Evolutionary conservation across 1,140 invertebrate species (phyloP), one percentile per base, ranked within the genome.

Genomic region (Drosophila novamexicana): DNA sequence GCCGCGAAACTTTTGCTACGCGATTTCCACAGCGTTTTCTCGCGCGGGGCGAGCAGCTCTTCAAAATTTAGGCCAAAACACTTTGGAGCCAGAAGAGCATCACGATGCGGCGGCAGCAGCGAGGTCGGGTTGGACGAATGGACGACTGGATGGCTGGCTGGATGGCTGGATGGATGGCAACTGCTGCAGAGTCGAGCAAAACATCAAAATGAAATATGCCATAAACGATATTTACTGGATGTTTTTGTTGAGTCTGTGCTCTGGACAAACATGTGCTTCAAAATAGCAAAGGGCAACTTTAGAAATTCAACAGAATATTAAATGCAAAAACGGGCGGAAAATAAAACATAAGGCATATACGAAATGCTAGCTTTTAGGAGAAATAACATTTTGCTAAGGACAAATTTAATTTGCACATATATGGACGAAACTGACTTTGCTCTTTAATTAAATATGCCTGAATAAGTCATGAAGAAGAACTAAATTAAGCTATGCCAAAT

Each of bases 31-130:
- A 39, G 34, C 65, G 7, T 29, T 29, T 29, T 29, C 22, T 29
- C 47, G 18, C 18, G 40, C 61, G 58, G 45, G 34, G 16, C 49
- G 29, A 58, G 53, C 42, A 44, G 56, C 67, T 69, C 82, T 86
- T 78, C 69, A 84, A 75, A 86, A 85, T 85, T 81, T 81, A 86
- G 82, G 82, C 78, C 82, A 85, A 78, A 86, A 85, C 82, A 85
- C 82, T 85, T 77, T 66, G 62, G 72, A 67, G 61, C 58, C 54
- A 71, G 69, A 72, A 73, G 56, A 66, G 62, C 50, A 57, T 37
- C 50, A 10, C 39, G 62, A 29, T 58, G 52, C 65, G 44, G 45
- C 50, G 62, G 54, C 54, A 32, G 40, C 34, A 53, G n/a, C 50
- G 39, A 56, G 50, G 59, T 47, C 50, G 67, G 56, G 40, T 18